A percentile compares a stretch with the other conserved stretches of the same genome.
These are phyloP conservation scores for Andrena dorsata DNA, from an alignment of 2,888 invertebrate genomes.

Conservation along the genomic window DNA sequence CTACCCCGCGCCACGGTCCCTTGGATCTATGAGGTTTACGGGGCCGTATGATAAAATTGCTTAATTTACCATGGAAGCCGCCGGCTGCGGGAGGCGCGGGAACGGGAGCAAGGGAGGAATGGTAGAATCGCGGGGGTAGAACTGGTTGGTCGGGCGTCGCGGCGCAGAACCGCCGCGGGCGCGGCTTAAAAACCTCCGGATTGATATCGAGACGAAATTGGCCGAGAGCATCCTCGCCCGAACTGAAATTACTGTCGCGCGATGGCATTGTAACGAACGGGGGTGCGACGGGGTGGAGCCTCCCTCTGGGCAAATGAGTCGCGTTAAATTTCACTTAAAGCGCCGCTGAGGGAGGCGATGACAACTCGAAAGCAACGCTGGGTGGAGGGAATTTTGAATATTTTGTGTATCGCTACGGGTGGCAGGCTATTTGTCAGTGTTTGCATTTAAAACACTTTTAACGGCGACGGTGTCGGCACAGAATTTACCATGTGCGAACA, in stretches of 20 bases:
- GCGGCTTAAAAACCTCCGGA: conserved; percentile 40
- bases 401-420: too few relatives aligned
- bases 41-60: conserved; percentile 74
- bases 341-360: too few relatives aligned
- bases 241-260: conserved; percentile 7
- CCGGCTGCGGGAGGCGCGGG: conserved; percentile 38
- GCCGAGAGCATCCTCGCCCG: background rate
- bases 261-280: background rate
- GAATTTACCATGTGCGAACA: background rate
- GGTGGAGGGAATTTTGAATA: too few relatives aligned
- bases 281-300: background rate
- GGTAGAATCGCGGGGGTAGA: conserved; percentile 6
- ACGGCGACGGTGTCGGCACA: background rate
- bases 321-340: too few relatives aligned
- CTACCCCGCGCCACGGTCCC: conserved; percentile 66
- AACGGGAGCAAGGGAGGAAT: conserved; percentile 5
- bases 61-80: conserved; percentile 76
- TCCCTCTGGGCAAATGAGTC: too few relatives aligned
- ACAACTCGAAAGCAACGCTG: too few relatives aligned
- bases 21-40: conserved; percentile 65
- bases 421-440: too few relatives aligned
- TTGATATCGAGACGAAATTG: conserved; percentile 45
- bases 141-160: conserved; percentile 26
- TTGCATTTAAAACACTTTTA: too few relatives aligned
- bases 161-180: conserved; percentile 24